These are phyloP conservation scores for Drosophila tristis DNA, from an alignment of 1,140 invertebrate species.

Conservation along the genomic window DNA sequence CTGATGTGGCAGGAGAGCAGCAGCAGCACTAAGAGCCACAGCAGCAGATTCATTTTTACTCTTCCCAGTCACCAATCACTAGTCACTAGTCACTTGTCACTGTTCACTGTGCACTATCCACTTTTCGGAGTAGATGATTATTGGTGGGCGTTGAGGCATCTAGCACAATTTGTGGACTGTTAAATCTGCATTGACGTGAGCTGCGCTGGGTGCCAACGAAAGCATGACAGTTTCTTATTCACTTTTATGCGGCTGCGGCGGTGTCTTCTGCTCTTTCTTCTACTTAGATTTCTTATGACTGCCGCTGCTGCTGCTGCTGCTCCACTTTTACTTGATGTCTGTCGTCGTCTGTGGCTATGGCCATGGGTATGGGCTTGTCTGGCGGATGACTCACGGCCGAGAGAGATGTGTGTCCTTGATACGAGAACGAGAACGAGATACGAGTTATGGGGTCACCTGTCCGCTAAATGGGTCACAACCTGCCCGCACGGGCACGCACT, in stretches of 20 bases:
- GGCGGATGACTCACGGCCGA: constrained; percentile 42
- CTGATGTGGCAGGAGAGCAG: constrained; percentile 38
- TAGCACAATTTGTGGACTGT: constrained; percentile 47
- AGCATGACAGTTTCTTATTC: constrained; percentile 78
- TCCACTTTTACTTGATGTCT: constrained; percentile 69
- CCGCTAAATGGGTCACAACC: constrained; percentile 51
- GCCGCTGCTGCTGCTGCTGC: constrained; percentile 27
- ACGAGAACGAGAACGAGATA: constrained; percentile 45
- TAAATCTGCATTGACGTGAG: constrained; percentile 36
- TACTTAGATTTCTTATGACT: constrained; percentile 70
- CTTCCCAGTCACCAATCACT: background rate
- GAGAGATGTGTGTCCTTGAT: constrained; percentile 64
- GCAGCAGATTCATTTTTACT: constrained; percentile 37
- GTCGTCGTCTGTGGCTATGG: constrained; percentile 14
- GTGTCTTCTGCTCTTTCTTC: constrained; percentile 55
- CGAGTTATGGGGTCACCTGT: constrained; percentile 37
- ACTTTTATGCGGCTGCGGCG: constrained; percentile 45
- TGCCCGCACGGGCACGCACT: background rate
- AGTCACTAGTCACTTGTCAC: constrained; percentile 6
- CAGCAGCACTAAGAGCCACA: constrained; percentile 42
- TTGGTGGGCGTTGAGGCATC: constrained; percentile 21
- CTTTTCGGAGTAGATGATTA: constrained; percentile 13
- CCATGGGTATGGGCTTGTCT: constrained; percentile 1
- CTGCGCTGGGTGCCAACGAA: constrained; percentile 66
- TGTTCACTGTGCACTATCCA: constrained; percentile 12